A percentile compares a stretch with the other conserved stretches of the same genome.
These are phyloP conservation scores for Rhabditoides inermis DNA, from an alignment of 2,888 invertebrate genomes.

Conservation along the genomic window DNA sequence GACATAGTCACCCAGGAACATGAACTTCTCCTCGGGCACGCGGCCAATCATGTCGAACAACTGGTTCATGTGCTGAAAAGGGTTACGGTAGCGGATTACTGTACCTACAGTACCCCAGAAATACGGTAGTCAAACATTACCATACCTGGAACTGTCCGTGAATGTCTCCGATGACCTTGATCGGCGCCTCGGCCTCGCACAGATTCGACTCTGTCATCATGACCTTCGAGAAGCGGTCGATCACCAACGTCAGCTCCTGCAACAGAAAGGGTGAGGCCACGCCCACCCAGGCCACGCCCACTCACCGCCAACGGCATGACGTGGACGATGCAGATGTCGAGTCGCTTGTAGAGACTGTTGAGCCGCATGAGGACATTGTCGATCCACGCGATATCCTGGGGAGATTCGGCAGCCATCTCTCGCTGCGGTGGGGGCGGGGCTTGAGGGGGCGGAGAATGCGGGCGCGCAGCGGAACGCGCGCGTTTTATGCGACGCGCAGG, in stretches of 20 bases:
- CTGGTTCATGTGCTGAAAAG: constrained; percentile 28
- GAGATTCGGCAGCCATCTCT: too few relatives aligned
- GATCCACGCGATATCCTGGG: constrained; percentile 23
- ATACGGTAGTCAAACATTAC: too few relatives aligned
- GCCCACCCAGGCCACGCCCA: too few relatives aligned
- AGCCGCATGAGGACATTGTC: constrained; percentile 32
- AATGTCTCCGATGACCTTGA: constrained; percentile 42
- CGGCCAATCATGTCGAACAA: constrained; percentile 41
- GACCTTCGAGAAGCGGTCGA: constrained; percentile 19
- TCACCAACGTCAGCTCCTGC: too few relatives aligned
- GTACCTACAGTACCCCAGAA: neutral
- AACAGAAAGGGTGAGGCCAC: too few relatives aligned
- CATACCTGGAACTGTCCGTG: constrained; percentile 36
- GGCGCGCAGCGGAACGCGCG: too few relatives aligned
- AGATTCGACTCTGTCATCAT: constrained; percentile 32
- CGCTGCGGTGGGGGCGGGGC: too few relatives aligned
- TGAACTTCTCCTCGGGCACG: constrained; percentile 34
- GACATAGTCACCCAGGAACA: constrained; percentile 44
- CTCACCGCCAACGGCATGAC: constrained; percentile 26
- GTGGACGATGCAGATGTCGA: constrained; percentile 19
- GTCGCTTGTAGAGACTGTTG: constrained; percentile 26
- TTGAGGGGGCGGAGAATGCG: too few relatives aligned
- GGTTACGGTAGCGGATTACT: neutral
- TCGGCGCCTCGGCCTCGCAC: constrained; percentile 38
- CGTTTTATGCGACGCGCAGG: too few relatives aligned